Conservation (phyloP, 1,140 invertebrate species). For the Vanessa atalanta region DNA sequence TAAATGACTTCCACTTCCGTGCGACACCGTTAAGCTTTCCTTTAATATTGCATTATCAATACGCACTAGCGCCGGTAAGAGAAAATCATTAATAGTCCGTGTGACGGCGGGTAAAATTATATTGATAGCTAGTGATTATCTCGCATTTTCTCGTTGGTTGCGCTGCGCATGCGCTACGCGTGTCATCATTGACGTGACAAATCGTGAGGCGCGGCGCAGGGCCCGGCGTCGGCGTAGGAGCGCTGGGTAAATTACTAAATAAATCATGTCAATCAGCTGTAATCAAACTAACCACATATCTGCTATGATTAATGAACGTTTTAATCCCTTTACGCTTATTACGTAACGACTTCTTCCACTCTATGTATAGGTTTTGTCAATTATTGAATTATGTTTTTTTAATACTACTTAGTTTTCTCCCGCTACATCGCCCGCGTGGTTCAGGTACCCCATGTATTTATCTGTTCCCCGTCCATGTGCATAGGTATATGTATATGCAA, state of each 20-base stretch:
- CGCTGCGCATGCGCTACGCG: slow-evolving; percentile 8
- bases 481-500: no score
- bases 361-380: background rate
- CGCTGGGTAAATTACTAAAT: slow-evolving; percentile 19
- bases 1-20: no score
- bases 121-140: slow-evolving; percentile 10
- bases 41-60: background rate
- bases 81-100: background rate
- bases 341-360: slow-evolving; percentile 1
- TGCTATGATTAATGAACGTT: background rate
- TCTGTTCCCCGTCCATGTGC: no score
- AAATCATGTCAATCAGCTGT: slow-evolving; percentile 25
- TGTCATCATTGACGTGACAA: slow-evolving; percentile 32
- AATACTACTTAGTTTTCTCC: no score
- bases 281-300: slow-evolving; percentile 15
- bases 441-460: no score
- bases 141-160: background rate
- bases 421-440: no score
- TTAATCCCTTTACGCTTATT: slow-evolving; percentile 4
- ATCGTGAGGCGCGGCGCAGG: slow-evolving; percentile 27
- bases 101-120: background rate
- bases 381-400: background rate
- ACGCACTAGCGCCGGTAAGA: background rate
- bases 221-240: slow-evolving; percentile 14
- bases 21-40: background rate